phyloP scores from a whole-genome alignment of 2,888 invertebrate genomes.

The Agrypnus murinus region DNA sequence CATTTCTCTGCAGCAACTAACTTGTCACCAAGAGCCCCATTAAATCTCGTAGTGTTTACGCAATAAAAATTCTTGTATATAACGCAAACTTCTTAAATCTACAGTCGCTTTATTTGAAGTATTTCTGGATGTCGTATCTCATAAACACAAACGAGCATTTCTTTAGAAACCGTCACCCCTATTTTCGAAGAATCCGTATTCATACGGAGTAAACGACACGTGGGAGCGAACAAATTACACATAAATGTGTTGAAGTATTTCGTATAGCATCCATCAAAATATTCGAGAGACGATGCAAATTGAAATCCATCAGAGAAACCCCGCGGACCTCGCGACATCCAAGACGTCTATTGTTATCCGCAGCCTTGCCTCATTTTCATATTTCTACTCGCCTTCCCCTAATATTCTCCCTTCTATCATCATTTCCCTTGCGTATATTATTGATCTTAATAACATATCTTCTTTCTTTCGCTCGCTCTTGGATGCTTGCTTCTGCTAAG shows the following conservation, averaged over 20 bases:
- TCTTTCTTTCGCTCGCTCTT: slow-evolving; percentile 59
- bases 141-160: slow-evolving; percentile 45
- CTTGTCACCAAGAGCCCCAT: neutral
- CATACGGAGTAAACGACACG: slow-evolving; percentile 49
- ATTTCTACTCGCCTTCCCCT: slow-evolving; percentile 63
- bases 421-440: slow-evolving; percentile 68
- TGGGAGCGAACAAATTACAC: slow-evolving; percentile 57
- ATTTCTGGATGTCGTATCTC: slow-evolving; percentile 43
- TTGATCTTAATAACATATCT: slow-evolving; percentile 70
- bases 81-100: slow-evolving; percentile 28
- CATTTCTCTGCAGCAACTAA: no score
- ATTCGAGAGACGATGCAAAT: slow-evolving; percentile 67
- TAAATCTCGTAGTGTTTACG: neutral
- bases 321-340: slow-evolving; percentile 67
- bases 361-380: slow-evolving; percentile 68
- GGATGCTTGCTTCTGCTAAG: slow-evolving; percentile 55
- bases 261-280: slow-evolving; percentile 55
- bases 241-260: slow-evolving; percentile 57
- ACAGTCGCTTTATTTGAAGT: slow-evolving; percentile 33
- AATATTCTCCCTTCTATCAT: slow-evolving; percentile 62
- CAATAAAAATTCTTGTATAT: slow-evolving; percentile 2
- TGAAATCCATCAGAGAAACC: slow-evolving; percentile 70
- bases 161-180: slow-evolving; percentile 47
- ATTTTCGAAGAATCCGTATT: slow-evolving; percentile 48
- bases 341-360: slow-evolving; percentile 68